Conservation (phyloP, 2,797 vertebrate species). For the Mareca strepera region DNA sequence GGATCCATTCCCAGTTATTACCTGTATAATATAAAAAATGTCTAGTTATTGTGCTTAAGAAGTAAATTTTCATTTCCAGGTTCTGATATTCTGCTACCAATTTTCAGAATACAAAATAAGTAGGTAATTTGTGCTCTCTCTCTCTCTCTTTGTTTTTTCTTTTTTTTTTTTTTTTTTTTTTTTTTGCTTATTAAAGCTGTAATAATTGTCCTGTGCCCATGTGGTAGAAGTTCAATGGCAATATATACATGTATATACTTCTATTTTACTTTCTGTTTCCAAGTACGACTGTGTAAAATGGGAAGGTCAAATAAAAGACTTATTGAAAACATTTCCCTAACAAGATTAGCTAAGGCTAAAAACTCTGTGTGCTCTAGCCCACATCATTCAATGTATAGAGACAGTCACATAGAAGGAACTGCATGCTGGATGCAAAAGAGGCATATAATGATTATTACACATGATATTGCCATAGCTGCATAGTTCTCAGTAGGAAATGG, state of each 20-base stretch:
- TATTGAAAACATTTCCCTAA: neutral
- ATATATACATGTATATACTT: too few relatives aligned
- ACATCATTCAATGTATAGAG: fast-evolving
- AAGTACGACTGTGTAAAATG: neutral
- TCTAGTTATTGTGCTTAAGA: neutral
- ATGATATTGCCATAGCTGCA: neutral
- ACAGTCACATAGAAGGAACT: neutral
- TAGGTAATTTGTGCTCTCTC: neutral
- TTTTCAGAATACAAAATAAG: neutral
- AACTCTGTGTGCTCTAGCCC: neutral
- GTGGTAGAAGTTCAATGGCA: neutral
- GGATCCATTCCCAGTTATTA: neutral
- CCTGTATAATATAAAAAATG: neutral
- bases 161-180: too few relatives aligned
- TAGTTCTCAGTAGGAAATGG: neutral
- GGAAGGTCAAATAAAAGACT: neutral
- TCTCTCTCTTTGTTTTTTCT: too few relatives aligned
- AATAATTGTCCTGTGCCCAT: neutral
- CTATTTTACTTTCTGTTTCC: neutral
- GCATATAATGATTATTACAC: neutral
- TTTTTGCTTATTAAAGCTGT: neutral
- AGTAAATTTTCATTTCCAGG: neutral
- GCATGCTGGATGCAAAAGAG: neutral
- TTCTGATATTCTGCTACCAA: neutral
- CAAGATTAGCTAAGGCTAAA: fast-evolving